Conservation (phyloP, 2,797 vertebrate species). For the Falco concolor region DNA sequence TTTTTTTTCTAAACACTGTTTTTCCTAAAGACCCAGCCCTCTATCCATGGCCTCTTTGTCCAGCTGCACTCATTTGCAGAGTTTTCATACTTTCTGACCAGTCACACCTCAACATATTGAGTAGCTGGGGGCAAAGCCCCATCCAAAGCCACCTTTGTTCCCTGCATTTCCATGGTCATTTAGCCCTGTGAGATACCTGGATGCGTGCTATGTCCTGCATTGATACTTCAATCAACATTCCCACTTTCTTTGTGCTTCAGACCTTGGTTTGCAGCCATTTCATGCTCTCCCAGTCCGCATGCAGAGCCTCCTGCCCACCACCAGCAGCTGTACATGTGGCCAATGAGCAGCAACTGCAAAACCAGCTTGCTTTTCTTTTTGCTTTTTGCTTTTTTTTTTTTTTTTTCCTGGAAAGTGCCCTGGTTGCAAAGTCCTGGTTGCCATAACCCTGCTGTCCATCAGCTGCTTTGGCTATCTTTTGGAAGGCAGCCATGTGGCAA, state of each 20-base stretch:
- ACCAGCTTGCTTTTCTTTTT: neutral
- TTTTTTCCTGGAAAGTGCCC: neutral
- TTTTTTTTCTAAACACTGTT: neutral
- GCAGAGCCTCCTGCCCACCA: neutral
- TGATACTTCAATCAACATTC: neutral
- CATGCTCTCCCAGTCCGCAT: fast-evolving
- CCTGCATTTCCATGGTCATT: neutral
- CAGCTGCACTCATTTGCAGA: neutral
- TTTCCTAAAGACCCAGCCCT: neutral
- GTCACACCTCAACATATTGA: neutral
- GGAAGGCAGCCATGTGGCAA: neutral
- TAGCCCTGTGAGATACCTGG: neutral
- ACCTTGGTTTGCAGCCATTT: neutral
- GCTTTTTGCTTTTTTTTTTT: too few species aligned
- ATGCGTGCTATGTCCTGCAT: neutral
- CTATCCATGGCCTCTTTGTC: neutral
- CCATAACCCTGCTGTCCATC: neutral
- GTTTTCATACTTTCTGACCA: neutral
- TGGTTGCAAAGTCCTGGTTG: neutral
- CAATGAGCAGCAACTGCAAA: neutral
- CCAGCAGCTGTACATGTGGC: neutral
- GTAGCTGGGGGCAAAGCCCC: neutral
- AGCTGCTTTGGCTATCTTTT: neutral
- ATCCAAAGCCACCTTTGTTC: neutral
- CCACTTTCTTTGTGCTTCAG: neutral